Base-by-base conservation (phyloP, 2,113 vertebrate genomes). In the Procavia capensis region DNA sequence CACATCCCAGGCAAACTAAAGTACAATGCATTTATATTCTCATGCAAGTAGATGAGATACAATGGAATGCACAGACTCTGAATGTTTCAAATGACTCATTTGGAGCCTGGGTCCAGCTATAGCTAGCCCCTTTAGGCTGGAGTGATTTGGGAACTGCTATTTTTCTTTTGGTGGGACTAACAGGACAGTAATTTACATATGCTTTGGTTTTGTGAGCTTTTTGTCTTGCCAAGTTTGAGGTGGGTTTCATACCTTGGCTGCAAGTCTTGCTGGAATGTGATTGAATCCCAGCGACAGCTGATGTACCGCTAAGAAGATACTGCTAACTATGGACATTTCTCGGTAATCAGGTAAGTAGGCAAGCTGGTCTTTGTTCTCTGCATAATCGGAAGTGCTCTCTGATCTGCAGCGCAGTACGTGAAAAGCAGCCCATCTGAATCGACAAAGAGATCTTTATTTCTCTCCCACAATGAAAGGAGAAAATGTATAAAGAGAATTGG, bases 281-380 rank as follows among this genome's bases (percentile, higher is more conserved):
- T n/a, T 94, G 88, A 92, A 75, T 96, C 63, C 34, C 7, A 70
- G 76, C 96, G 90, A 80, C 93, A 97, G 94, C 88, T 85, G 85
- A 93, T 93, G 85, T 85, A 88, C 47, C 83, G 47, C 95, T 93
- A 96, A 96, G 94, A 95, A 97, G 96, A 93, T 79, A 72, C 72
- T 93, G 88, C 94, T 95, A 83, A 92, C 96, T 78, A 90, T 86
- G 96, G 97, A 83, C 92, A 66, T 89, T 97, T 96, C 91, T 83
- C 90, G 95, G 96, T 96, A 96, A 97, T 97, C 95, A 97, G 97
- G 96, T 95, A 86, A 97, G n/a, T 59, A 54, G 87, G 76, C 94
- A 97, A 98, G 96, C 57, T 66, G 93, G 84, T 94, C 95, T 98
- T 97, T 97, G 96, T 98, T 98, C 97, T 98, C 97, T 45, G 89